Base-by-base conservation (phyloP, 2,797 vertebrate genomes). In the Periophthalmus magnuspinnatus region DNA sequence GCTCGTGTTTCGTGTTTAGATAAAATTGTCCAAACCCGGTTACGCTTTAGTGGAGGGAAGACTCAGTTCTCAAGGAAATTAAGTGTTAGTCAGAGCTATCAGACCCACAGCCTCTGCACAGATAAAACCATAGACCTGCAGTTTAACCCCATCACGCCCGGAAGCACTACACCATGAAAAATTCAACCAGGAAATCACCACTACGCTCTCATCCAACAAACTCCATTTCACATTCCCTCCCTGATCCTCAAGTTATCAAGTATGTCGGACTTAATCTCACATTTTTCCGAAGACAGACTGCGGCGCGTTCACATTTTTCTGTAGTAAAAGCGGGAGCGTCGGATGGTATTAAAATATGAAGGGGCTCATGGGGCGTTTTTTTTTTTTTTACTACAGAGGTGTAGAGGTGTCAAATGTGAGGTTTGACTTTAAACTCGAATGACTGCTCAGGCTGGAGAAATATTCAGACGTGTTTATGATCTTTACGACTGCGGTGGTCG, bases 281-380 rank as follows among this genome's bases (percentile, higher is more conserved):
- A 2, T 5, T 61, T 61, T 61, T 11, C 33, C 34, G 14, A 41
- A 62, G 60, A 62, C 60, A 5, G 59, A 13, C 59, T 59, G 17
- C 19, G n/a, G 59, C 59, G 2, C 21, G 6, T 60, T 60, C 6
- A 11, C 19, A n/a, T 36, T 36, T 28, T 34, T 17, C 38, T 3
- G 11, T 21, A 5, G 58, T 60, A 60, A 63, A 63, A 14, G 21
- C 24, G 21, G 16, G 19, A n/a, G 59, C 28, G 33, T 38, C 19
- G 34, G 34, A 47, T 63, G 36, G 36, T 38, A 63, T 45, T 45
- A 63, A 45, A 63, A 63, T 38, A 38, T 61, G n/a, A 63, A 63
- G 60, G 22, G 11, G 24, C 60, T 63, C 38, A 1, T 7, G 38
- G 60, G 60, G 22, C 21, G 60, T 6, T 17, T 36, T 61, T 33